These are phyloP conservation scores for Passer domesticus DNA, from an alignment of 2,113 vertebrate species.

Conservation along the genomic window DNA sequence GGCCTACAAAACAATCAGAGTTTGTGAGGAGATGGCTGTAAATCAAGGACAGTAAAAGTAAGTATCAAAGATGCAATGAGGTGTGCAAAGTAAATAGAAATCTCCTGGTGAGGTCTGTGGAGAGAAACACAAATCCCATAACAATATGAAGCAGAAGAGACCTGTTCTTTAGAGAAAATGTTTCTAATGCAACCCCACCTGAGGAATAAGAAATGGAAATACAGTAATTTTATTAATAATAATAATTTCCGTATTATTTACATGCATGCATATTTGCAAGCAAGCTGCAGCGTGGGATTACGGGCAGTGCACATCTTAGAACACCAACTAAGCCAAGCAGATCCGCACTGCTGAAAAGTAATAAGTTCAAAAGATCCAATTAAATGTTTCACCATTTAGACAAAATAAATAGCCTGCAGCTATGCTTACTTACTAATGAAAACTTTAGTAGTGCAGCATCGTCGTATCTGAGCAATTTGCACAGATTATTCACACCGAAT, in stretches of 20 bases:
- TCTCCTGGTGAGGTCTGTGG: neutral
- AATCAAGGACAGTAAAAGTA: neutral
- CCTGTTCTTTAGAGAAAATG: neutral
- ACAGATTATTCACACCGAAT: neutral
- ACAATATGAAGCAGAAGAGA: neutral
- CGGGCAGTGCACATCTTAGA: neutral
- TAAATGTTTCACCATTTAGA: constrained; percentile 34
- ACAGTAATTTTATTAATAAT: neutral
- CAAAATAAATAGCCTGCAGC: constrained; percentile 54
- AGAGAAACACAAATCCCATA: neutral
- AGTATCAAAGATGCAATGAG: neutral
- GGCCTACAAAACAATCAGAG: neutral
- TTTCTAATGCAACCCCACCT: neutral
- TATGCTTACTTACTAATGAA: constrained; percentile 37
- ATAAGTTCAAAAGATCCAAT: constrained; percentile 38
- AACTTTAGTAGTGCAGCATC: neutral
- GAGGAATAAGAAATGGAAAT: neutral
- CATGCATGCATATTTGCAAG: accelerated
- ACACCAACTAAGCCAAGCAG: neutral
- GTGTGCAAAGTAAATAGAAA: neutral
- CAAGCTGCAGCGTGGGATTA: neutral
- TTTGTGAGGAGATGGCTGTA: neutral
- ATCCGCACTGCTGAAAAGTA: neutral
- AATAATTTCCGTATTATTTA: neutral
- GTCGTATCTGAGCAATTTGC: neutral